Evolutionary conservation across 2,113 vertebrate genomes (phyloP).

Genomic region (Morone chrysops): DNA sequence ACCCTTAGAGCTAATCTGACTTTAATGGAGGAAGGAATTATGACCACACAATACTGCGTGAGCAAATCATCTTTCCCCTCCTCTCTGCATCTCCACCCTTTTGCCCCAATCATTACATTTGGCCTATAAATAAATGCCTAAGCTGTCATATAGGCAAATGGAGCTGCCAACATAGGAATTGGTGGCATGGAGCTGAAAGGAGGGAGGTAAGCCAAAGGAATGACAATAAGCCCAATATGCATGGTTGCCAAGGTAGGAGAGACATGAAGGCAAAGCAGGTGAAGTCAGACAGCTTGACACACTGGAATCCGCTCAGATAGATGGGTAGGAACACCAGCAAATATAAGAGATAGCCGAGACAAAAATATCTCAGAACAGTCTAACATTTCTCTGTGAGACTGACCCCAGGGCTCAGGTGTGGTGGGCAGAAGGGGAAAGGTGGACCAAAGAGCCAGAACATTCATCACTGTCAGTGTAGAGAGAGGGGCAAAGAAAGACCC

Average conservation of each 20-base stretch:
- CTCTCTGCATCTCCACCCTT: constrained; percentile 25
- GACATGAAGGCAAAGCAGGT: constrained; percentile 9
- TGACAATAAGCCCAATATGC: constrained; percentile 44
- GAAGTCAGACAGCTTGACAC: constrained; percentile 30
- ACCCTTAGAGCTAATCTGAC: constrained; percentile 57
- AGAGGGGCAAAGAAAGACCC: neutral
- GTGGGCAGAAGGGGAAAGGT: neutral
- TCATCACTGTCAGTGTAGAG: constrained; percentile 1
- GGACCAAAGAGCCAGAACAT: neutral
- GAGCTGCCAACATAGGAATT: constrained; percentile 36
- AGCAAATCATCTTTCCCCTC: constrained; percentile 43
- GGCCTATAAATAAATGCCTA: constrained; percentile 74
- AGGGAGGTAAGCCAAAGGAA: constrained; percentile 41
- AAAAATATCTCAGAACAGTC: constrained; percentile 1
- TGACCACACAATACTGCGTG: constrained; percentile 32
- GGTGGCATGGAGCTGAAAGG: constrained; percentile 23
- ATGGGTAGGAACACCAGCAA: neutral
- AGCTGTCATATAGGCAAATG: constrained; percentile 61
- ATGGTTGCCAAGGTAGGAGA: neutral
- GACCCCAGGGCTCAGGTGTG: constrained; percentile 7
- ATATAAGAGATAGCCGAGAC: neutral
- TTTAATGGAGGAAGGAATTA: constrained; percentile 61
- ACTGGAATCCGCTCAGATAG: constrained; percentile 2
- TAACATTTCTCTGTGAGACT: neutral
- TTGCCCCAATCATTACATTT: constrained; percentile 58